A percentile compares a stretch with the other conserved stretches of the same genome.
These are phyloP conservation scores for Alectoris magna DNA, from an alignment of 2,797 vertebrate genomes.

Conservation along the genomic window DNA sequence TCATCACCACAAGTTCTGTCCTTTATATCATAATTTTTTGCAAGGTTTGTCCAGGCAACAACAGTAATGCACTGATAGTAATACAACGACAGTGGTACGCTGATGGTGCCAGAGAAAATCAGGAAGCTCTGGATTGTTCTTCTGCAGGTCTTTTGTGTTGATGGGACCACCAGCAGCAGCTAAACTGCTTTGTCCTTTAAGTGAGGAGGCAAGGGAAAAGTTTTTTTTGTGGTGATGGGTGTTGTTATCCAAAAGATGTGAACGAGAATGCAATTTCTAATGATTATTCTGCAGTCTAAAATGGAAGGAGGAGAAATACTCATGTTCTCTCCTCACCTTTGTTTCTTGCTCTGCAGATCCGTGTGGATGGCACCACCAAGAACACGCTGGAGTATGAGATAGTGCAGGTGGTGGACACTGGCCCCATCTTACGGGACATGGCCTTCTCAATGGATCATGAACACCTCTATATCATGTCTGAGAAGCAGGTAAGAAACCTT, in stretches of 20 bases:
- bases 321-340: background rate
- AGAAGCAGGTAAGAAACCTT: slow-evolving; percentile 88
- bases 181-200: background rate
- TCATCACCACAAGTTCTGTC: background rate
- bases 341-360: slow-evolving; percentile 82
- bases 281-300: background rate
- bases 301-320: background rate
- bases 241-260: background rate
- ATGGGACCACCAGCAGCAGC: background rate
- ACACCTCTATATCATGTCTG: slow-evolving; percentile 96
- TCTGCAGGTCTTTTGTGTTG: background rate
- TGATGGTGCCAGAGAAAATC: background rate
- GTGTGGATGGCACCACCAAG: slow-evolving; percentile 90
- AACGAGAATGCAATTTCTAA: background rate
- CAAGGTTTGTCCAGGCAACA: background rate
- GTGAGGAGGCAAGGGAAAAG: background rate
- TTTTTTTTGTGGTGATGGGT: background rate
- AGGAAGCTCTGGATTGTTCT: background rate
- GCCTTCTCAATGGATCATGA: slow-evolving; percentile 93
- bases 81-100: background rate
- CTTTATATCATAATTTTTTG: background rate
- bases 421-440: slow-evolving; percentile 94
- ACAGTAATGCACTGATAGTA: background rate
- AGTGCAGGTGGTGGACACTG: slow-evolving; percentile 90
- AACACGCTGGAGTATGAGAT: slow-evolving; percentile 93